Evolutionary conservation across 2,888 invertebrate species (phyloP).

Genomic region (Ormyrus pomaceus): DNA sequence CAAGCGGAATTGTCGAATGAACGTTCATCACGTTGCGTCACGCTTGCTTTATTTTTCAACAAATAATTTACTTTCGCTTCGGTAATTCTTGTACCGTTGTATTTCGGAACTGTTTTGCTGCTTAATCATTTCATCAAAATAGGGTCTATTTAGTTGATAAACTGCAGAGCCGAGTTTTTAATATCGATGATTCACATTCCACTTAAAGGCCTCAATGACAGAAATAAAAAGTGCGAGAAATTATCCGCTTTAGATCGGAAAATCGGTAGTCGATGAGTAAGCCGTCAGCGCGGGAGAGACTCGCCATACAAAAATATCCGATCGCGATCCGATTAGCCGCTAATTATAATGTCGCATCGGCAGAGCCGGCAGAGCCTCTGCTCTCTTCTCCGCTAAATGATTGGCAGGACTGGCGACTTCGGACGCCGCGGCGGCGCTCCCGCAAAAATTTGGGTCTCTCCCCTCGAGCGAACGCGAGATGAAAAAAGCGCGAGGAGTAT

Average conservation of each 20-base stretch:
- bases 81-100: no score
- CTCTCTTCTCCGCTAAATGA: conserved; percentile 13
- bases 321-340: conserved; percentile 67
- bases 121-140: no score
- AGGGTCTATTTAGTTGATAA: no score
- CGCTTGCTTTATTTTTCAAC: no score
- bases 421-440: neutral
- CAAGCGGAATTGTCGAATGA: no score
- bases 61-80: no score
- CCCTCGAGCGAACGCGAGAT: neutral
- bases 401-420: conserved; percentile 25
- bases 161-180: no score
- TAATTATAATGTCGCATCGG: conserved; percentile 64
- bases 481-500: neutral
- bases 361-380: neutral
- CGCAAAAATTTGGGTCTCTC: conserved; percentile 47
- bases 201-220: no score
- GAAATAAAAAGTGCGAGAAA: neutral
- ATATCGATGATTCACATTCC: no score
- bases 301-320: conserved; percentile 63
- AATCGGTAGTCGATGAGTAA: conserved; percentile 8
- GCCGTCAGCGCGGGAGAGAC: neutral
- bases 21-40: no score
- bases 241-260: neutral
- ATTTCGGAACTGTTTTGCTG: no score